Percentiles rank a stretch among this genome's conserved stretches.
Conservation (phyloP, 1,140 invertebrate species). For the Centruroides sculpturatus region DNA sequence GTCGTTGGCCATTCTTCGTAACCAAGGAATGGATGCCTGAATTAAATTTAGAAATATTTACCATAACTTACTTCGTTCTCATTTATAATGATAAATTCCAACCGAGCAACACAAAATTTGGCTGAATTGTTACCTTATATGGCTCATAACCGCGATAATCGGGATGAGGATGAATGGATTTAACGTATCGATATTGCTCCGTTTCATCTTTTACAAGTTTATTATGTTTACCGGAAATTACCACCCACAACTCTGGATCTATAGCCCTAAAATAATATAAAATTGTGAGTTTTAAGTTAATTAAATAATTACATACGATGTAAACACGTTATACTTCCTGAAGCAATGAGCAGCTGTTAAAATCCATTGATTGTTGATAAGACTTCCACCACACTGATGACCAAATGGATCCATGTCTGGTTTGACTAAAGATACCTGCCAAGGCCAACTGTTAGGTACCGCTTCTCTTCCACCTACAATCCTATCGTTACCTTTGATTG, state of each 20-base stretch:
- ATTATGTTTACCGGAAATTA: no score
- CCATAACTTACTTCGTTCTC: no score
- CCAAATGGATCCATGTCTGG: slow-evolving; percentile 3
- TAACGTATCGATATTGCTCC: neutral
- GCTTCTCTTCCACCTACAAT: slow-evolving; percentile 15
- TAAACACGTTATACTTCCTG: neutral
- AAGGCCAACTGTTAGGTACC: slow-evolving; percentile 13
- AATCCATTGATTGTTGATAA: slow-evolving; percentile 30
- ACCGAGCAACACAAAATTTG: no score
- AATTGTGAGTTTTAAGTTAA: no score
- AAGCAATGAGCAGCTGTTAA: slow-evolving; percentile 33
- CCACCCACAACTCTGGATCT: no score
- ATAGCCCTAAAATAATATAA: no score
- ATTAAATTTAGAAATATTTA: no score
- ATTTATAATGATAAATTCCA: no score
- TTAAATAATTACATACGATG: no score
- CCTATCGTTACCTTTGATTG: neutral
- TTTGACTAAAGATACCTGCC: slow-evolving; percentile 13
- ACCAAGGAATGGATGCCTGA: slow-evolving; percentile 7
- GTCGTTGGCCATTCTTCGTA: slow-evolving; percentile 9
- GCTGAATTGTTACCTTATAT: no score
- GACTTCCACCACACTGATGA: slow-evolving; percentile 31
- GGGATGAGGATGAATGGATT: neutral
- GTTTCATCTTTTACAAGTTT: no score
- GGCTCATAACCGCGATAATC: neutral